These are phyloP conservation scores for Platygyra sinensis DNA, from an alignment of 64 coral and sea anemone species.

Conservation along the genomic window DNA sequence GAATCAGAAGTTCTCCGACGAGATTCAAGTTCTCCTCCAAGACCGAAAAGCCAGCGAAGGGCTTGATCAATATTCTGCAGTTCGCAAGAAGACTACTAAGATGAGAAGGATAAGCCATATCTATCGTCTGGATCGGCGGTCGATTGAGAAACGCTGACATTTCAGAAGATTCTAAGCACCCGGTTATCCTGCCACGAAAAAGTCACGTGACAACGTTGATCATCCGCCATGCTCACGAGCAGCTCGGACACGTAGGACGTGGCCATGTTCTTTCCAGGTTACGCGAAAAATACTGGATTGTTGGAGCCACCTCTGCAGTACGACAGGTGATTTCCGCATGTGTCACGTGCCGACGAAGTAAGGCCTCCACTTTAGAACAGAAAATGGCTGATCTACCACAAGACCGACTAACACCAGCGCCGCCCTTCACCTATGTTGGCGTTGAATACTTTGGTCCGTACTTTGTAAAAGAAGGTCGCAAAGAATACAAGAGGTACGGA, in stretches of 20 bases:
- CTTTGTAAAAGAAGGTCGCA: too few relatives aligned
- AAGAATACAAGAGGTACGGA: too few relatives aligned
- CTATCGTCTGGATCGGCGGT: too few relatives aligned
- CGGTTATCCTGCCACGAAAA: too few relatives aligned
- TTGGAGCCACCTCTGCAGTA: conserved; percentile 48
- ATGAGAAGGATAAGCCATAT: too few relatives aligned
- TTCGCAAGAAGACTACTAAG: too few relatives aligned
- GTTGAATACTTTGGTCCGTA: too few relatives aligned
- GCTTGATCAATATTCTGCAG: too few relatives aligned
- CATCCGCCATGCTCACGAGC: conserved; percentile 39
- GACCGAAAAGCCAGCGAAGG: too few relatives aligned
- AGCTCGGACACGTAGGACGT: conserved; percentile 49
- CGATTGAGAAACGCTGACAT: neutral
- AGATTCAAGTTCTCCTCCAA: too few relatives aligned
- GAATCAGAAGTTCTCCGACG: too few relatives aligned
- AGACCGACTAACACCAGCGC: neutral
- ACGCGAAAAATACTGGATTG: conserved; percentile 41
- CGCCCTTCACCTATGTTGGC: too few relatives aligned
- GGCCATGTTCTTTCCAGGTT: conserved; percentile 20
- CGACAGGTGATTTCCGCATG: neutral
- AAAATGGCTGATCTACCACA: conserved; percentile 33
- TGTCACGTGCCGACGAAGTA: conserved; percentile 28
- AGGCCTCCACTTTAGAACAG: neutral
- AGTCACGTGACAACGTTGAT: conserved; percentile 45
- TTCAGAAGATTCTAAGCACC: conserved; percentile 31